phyloP scores from a whole-genome alignment of 2,797 vertebrate genomes.

The Hydrophis major region DNA sequence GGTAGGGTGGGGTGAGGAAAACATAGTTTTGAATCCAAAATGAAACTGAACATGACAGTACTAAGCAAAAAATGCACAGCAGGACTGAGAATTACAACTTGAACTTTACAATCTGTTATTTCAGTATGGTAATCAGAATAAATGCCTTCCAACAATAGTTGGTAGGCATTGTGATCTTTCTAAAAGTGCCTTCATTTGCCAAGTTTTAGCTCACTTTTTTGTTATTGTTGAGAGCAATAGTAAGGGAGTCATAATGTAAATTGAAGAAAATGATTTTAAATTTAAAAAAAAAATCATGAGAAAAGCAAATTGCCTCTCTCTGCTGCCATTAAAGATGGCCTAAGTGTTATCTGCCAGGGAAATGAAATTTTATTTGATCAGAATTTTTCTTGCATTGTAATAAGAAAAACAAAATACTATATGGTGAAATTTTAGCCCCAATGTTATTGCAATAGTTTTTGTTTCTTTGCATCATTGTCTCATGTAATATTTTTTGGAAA shows the following conservation, averaged over 20 bases:
- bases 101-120: background rate
- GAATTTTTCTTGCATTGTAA: slow-evolving; percentile 2
- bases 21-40: background rate
- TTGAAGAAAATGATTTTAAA: background rate
- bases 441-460: background rate
- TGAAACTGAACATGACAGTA: background rate
- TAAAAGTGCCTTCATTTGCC: background rate
- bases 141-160: background rate
- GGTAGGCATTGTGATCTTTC: background rate
- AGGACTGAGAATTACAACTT: background rate
- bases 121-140: background rate
- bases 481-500: slow-evolving; percentile 43
- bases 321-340: background rate
- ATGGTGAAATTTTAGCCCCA: slow-evolving; percentile 18
- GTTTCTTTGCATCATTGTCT: background rate
- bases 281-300: background rate
- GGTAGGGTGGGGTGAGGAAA: too few relatives aligned
- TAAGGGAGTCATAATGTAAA: background rate
- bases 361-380: slow-evolving; percentile 6
- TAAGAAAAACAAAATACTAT: slow-evolving; percentile 26
- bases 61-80: background rate
- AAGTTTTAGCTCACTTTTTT: background rate
- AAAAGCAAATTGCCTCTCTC: background rate
- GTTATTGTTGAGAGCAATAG: background rate
- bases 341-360: slow-evolving; percentile 38